These are phyloP conservation scores for Pyralis farinalis DNA, from an alignment of 2,888 invertebrate genomes.

Conservation along the genomic window DNA sequence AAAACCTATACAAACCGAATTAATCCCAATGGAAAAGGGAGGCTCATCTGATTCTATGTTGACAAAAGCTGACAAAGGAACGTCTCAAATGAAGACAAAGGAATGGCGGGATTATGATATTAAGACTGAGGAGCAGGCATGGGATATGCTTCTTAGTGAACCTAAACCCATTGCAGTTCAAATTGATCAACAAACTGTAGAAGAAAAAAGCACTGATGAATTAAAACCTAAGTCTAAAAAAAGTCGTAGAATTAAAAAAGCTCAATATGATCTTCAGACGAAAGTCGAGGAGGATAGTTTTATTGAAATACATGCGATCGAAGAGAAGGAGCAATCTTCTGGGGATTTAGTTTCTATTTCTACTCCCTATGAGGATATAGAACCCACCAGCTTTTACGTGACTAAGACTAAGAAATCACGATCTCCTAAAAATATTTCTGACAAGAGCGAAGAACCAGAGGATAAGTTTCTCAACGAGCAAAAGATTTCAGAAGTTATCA, in stretches of 20 bases:
- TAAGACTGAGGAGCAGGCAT: constrained; percentile 68
- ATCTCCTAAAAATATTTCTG: constrained; percentile 49
- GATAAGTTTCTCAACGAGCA: constrained; percentile 24
- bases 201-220: constrained; percentile 42
- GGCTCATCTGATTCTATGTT: constrained; percentile 7
- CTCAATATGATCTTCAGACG: constrained; percentile 47
- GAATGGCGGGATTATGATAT: constrained; percentile 31
- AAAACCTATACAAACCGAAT: constrained; percentile 10
- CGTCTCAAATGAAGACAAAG: constrained; percentile 20
- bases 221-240: constrained; percentile 54
- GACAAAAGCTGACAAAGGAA: constrained; percentile 27
- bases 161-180: constrained; percentile 33
- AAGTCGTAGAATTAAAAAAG: constrained; percentile 51
- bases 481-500: constrained; percentile 1
- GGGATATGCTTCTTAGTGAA: constrained; percentile 66
- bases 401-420: constrained; percentile 53
- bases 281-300: constrained; percentile 68
- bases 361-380: constrained; percentile 53
- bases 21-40: constrained; percentile 12
- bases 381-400: constrained; percentile 40
- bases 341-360: constrained; percentile 68
- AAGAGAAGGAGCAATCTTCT: constrained; percentile 52
- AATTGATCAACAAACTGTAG: constrained; percentile 25
- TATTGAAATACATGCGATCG: constrained; percentile 71
- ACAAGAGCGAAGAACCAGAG: constrained; percentile 36